Evolutionary conservation across 2,113 vertebrate genomes (phyloP).

Genomic region (Zosterops japonicus): DNA sequence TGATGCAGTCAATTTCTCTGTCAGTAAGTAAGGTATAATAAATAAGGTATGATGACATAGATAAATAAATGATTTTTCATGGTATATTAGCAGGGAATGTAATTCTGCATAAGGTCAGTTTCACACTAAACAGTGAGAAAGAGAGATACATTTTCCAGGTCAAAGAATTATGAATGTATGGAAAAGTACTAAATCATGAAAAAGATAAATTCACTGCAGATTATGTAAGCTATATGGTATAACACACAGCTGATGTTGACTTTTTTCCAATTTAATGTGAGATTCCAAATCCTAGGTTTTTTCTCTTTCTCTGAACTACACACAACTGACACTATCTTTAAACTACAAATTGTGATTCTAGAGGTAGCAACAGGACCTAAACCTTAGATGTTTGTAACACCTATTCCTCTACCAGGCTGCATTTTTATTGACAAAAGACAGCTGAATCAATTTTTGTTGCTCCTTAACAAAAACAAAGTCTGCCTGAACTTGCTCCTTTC

Average conservation of each 20-base stretch:
- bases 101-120: background rate
- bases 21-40: background rate
- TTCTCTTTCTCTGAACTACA: background rate
- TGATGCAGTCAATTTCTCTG: background rate
- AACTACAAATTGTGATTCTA: slow-evolving; percentile 6
- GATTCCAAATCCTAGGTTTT: background rate
- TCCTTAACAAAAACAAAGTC: background rate
- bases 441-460: slow-evolving; percentile 30
- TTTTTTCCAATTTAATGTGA: background rate
- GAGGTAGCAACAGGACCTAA: background rate
- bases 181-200: background rate
- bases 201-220: background rate
- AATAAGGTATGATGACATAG: slow-evolving; percentile 11
- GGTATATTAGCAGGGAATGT: background rate
- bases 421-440: slow-evolving; percentile 40
- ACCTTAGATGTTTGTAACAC: background rate
- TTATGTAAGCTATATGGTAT: background rate
- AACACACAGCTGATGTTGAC: background rate
- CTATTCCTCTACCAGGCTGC: background rate
- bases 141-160: background rate
- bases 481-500: slow-evolving; percentile 31
- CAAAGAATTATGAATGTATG: background rate
- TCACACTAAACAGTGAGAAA: background rate
- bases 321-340: background rate
- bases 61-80: slow-evolving; percentile 7